phyloP scores from a whole-genome alignment of 92 coral and sea anemone genomes.

The Umimayanthus chanpuru region DNA sequence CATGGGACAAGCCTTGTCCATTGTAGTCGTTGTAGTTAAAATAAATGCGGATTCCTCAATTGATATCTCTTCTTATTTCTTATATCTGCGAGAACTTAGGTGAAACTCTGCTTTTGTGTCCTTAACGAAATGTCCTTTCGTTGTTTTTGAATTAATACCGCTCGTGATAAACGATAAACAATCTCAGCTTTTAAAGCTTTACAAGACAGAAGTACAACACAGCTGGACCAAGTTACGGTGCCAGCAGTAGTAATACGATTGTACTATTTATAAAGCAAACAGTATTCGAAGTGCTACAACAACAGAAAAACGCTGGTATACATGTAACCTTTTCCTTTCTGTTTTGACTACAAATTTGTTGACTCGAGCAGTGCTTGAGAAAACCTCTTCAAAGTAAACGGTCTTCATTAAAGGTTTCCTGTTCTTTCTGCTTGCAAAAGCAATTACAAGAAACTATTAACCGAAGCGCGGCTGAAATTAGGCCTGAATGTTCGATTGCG shows the following conservation, averaged over 20 bases:
- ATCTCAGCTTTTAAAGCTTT: not conserved
- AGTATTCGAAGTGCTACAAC: slow-evolving; percentile 70
- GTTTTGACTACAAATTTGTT: slow-evolving; percentile 65
- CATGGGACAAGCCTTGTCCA: not conserved
- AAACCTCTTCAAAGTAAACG: slow-evolving; percentile 43
- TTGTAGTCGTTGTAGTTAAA: too few relatives aligned
- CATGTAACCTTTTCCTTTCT: slow-evolving; percentile 58
- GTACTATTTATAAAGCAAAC: slow-evolving; percentile 83
- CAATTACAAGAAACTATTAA: not conserved
- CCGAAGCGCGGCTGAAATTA: not conserved
- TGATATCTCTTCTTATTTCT: too few relatives aligned
- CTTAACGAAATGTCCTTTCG: too few relatives aligned
- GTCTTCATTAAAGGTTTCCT: slow-evolving; percentile 21
- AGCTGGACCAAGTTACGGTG: slow-evolving; percentile 29
- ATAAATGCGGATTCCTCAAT: too few relatives aligned
- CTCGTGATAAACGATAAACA: not conserved
- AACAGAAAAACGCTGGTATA: slow-evolving; percentile 55
- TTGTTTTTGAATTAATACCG: not conserved
- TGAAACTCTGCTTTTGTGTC: not conserved
- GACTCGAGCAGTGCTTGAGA: slow-evolving; percentile 45
- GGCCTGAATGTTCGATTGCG: too few relatives aligned
- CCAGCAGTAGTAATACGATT: slow-evolving; percentile 9
- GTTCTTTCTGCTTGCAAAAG: not conserved
- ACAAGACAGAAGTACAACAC: not conserved
- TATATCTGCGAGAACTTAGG: not conserved